Base-by-base conservation (phyloP, 2,888 invertebrate genomes). In the Petrophora chlorosata region DNA sequence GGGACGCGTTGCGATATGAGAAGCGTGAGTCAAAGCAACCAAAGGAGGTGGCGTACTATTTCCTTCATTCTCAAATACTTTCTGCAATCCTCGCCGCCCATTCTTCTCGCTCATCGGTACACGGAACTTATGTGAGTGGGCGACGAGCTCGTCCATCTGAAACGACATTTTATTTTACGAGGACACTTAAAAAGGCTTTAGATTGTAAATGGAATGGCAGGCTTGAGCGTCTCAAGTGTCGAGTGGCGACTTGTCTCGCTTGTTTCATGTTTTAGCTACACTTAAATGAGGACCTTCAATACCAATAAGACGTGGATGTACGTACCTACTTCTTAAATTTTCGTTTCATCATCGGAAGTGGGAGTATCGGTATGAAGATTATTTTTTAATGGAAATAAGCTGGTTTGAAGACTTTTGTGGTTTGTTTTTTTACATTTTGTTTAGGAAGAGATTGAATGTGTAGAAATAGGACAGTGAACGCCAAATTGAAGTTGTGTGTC, bases 101-200 rank as follows among this genome's bases (percentile, higher is more conserved):
- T 67, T 82, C 19, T 81, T 71, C 54, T 89, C 89, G 48, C 76
- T 80, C 74, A 81, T 74, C 3, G 85, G 77, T 10, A 89, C 85
- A 16, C 84, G 76, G 55, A 76, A 84, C 60, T 90, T 89, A 61
- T 86, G 89, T 3, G 89, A 87, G 56, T 86, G 84, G 25, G 85
- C 82, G n/a, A 80, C 69, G 10, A 87, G 59, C 62, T 87, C 86
- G 53, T 89, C 85, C 82, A 89, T 82, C 89, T 90, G 70, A 30
- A 63, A 60, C 41, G 34, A 53, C 51, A 44, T 48, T 59, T 59
- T 53, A 48, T 51, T 62, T 58, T 53, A 58, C 40, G 48, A 51
- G 49, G 10, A 56, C 33, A 47, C 53, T 54, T 51, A 43, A 47
- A 56, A 36, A 38, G 46, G 47, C 50, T 47, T 46, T 50, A 56